Evolutionary conservation across 2,113 vertebrate species (phyloP).

Genomic region (Prietella phreatophila): DNA sequence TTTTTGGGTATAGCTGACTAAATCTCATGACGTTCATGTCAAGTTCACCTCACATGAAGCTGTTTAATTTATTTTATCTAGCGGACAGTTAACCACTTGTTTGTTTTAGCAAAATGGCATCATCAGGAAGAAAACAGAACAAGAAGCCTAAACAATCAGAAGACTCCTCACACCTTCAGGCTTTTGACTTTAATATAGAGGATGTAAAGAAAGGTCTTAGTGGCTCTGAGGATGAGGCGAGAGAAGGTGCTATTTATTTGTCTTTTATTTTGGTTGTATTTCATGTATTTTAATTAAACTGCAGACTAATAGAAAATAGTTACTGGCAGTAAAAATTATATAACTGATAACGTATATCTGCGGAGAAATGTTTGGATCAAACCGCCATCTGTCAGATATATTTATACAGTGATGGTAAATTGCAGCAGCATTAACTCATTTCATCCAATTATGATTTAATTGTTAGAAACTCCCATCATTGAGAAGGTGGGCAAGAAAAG

Average conservation of each 20-base stretch:
- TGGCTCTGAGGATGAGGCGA: slow-evolving; percentile 62
- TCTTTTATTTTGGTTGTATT: background rate
- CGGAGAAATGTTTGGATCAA: background rate
- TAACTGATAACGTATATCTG: background rate
- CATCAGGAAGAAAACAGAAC: slow-evolving; percentile 56
- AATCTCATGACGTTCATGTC: background rate
- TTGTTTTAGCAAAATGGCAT: slow-evolving; percentile 56
- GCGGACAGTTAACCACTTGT: background rate
- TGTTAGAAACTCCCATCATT: slow-evolving; percentile 53
- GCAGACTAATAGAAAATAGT: background rate
- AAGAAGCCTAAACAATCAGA: slow-evolving; percentile 58
- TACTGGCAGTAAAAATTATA: background rate
- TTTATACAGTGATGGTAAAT: background rate
- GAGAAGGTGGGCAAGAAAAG: slow-evolving; percentile 67
- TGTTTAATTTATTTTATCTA: background rate
- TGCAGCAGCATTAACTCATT: background rate
- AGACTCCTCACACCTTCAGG: slow-evolving; percentile 43
- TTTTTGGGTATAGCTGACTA: background rate
- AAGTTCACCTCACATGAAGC: background rate
- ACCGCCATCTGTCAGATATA: background rate
- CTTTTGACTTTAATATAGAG: slow-evolving; percentile 61
- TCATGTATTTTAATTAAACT: background rate
- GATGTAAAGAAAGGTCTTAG: slow-evolving; percentile 61
- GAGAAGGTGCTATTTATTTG: slow-evolving; percentile 53
- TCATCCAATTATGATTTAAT: background rate